These are phyloP conservation scores for Eubasilissa regina DNA, from an alignment of 1,140 invertebrate genomes.

Conservation along the genomic window DNA sequence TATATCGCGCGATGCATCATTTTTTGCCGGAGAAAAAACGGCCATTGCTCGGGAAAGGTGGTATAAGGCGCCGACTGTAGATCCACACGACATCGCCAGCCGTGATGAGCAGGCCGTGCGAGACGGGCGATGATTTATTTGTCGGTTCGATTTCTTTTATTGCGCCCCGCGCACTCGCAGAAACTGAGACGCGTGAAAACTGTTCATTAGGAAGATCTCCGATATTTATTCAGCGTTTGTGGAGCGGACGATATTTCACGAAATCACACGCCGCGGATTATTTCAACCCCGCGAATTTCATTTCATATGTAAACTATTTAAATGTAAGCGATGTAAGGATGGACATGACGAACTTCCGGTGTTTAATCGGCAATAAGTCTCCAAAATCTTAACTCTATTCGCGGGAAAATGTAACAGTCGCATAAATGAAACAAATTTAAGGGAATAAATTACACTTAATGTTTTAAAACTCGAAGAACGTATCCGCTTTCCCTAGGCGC, in stretches of 20 bases:
- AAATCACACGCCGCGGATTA: constrained; percentile 6
- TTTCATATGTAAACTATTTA: constrained; percentile 16
- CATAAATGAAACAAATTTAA: too few relatives aligned
- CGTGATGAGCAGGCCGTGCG: too few relatives aligned
- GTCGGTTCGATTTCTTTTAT: constrained; percentile 28
- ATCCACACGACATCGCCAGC: background rate
- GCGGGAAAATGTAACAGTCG: too few relatives aligned
- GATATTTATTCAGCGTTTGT: constrained; percentile 4
- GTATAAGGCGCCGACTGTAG: background rate
- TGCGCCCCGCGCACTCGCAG: constrained; percentile 1
- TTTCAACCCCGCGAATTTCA: background rate
- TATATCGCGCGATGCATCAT: constrained; percentile 40
- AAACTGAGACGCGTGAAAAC: constrained; percentile 4
- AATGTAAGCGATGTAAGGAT: background rate
- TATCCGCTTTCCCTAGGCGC: constrained; percentile 23
- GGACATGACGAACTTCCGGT: background rate
- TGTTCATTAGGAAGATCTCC: constrained; percentile 11
- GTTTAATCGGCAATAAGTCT: background rate
- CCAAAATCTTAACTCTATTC: too few relatives aligned
- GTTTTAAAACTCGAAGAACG: constrained; percentile 1
- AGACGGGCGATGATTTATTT: background rate
- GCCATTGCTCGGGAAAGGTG: background rate
- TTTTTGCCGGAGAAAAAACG: constrained; percentile 29
- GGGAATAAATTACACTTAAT: too few relatives aligned
- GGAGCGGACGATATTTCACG: background rate